These are phyloP conservation scores for Matsumyia berberina DNA, from an alignment of 2,888 invertebrate species.

Conservation along the genomic window DNA sequence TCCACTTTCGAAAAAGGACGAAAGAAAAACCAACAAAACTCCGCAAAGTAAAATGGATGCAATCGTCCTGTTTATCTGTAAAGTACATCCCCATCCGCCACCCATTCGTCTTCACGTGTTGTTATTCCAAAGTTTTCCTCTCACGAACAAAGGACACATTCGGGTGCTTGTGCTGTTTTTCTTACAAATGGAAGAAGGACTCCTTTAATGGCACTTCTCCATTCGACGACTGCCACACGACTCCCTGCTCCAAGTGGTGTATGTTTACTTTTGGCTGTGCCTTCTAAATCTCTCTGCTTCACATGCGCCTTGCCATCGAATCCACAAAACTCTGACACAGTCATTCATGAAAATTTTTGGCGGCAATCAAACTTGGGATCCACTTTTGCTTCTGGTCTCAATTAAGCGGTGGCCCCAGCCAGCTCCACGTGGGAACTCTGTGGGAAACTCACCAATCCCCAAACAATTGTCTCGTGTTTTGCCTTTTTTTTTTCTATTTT, in stretches of 20 bases:
- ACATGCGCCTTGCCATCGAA: slow-evolving; percentile 47
- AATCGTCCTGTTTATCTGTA: slow-evolving; percentile 69
- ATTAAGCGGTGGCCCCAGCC: slow-evolving; percentile 52
- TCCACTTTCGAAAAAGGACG: not conserved
- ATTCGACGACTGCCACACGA: slow-evolving; percentile 69
- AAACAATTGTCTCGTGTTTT: slow-evolving; percentile 59
- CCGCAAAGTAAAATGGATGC: slow-evolving; percentile 73
- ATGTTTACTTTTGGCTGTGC: slow-evolving; percentile 61
- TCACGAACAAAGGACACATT: slow-evolving; percentile 56
- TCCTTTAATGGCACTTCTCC: slow-evolving; percentile 69
- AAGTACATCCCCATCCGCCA: slow-evolving; percentile 46
- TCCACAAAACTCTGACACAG: slow-evolving; percentile 36
- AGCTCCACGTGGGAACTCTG: slow-evolving; percentile 55
- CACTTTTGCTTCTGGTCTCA: slow-evolving; percentile 51
- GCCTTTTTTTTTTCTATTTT: slow-evolving; percentile 10
- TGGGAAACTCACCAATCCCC: slow-evolving; percentile 63
- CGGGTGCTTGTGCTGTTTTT: slow-evolving; percentile 73
- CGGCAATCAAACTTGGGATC: slow-evolving; percentile 27
- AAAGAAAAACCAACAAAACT: slow-evolving; percentile 73
- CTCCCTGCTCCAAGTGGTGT: slow-evolving; percentile 59
- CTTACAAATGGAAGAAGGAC: slow-evolving; percentile 69
- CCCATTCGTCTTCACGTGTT: slow-evolving; percentile 42
- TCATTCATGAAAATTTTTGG: slow-evolving; percentile 60
- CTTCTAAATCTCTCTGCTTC: not conserved
- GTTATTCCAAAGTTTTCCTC: slow-evolving; percentile 68